Base-by-base conservation (phyloP, 2,797 vertebrate species). In the Hyperoplus lanceolatus region DNA sequence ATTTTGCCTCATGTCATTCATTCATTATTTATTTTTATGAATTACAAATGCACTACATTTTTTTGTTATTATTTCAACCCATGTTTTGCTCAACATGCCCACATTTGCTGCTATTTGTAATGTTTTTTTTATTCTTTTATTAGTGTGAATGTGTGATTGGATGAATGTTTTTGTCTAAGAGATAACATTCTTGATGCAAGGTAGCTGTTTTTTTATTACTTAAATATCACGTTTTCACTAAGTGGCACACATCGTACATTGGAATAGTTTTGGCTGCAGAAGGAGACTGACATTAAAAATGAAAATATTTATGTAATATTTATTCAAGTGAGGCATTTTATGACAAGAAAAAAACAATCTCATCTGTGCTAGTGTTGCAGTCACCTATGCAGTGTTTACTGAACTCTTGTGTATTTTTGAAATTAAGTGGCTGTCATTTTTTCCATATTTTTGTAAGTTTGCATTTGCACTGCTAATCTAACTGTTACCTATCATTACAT, bases 381-480 rank as follows among this genome's bases (percentile, higher is more conserved):
- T 94, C 93, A 90, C 87, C 93, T 94, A 94, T 94, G 93, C 91
- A 93, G 88, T 92, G 91, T 92, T 92, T 92, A 91, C 91, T 89
- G 76, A 93, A 88, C 85, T 83, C 71, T 68, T 87, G 86, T 90
- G 83, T 90, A 80, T 88, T 92, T 91, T 88, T 56, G 67, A 73
- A 84, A 79, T 77, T 77, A 87, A 84, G 75, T 86, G 82, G 79
- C 80, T 84, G 77, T 86, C 70, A 68, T 87, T 87, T 87, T 78
- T 55, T 53, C 75, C 79, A 74, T 83, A 78, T 87, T 89, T 91
- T 88, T 87, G 39, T 80, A 84, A 56, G 68, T 82, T 89, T 86
- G 62, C 67, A 82, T 87, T 87, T 86, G 90, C 89, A 87, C 87
- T 80, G 81, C 79, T 79, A 67, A 82, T 70, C 60, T 55, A 88